These are phyloP conservation scores for Betta splendens DNA, from an alignment of 2,797 vertebrate genomes.

Conservation along the genomic window DNA sequence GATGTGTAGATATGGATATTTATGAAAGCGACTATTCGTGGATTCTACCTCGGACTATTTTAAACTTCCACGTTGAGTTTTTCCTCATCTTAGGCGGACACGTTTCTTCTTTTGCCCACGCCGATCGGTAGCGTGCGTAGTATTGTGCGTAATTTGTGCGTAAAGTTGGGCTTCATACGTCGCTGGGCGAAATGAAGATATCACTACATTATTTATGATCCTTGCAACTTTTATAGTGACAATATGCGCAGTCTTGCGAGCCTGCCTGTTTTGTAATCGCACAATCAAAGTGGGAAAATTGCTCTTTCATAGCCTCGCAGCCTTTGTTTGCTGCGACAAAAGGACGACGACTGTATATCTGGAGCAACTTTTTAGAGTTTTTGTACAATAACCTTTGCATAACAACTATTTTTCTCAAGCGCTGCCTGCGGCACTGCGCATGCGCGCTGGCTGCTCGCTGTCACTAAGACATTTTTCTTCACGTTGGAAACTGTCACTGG, in stretches of 20 bases:
- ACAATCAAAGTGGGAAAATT: slow-evolving; percentile 54
- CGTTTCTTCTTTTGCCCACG: slow-evolving; percentile 32
- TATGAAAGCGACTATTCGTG: slow-evolving; percentile 46
- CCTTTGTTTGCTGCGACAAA: slow-evolving; percentile 57
- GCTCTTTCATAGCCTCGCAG: slow-evolving; percentile 48
- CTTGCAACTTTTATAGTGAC: slow-evolving; percentile 59
- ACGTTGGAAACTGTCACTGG: slow-evolving; percentile 88
- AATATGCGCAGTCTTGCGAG: slow-evolving; percentile 41
- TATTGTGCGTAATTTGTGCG: slow-evolving; percentile 61
- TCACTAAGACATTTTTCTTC: slow-evolving; percentile 87
- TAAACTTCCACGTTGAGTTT: slow-evolving; percentile 50
- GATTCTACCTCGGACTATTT: slow-evolving; percentile 41
- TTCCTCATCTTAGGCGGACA: slow-evolving; percentile 22
- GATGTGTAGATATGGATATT: slow-evolving; percentile 58
- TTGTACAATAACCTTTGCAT: slow-evolving; percentile 82
- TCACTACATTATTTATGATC: slow-evolving; percentile 72
- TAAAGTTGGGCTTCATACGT: slow-evolving; percentile 43
- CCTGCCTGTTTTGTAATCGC: slow-evolving; percentile 52
- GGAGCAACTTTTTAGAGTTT: slow-evolving; percentile 75
- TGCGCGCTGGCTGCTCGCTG: slow-evolving; percentile 78
- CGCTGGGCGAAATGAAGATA: slow-evolving; percentile 62
- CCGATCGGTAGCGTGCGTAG: slow-evolving; percentile 52
- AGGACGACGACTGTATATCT: slow-evolving; percentile 53
- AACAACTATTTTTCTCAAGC: slow-evolving; percentile 75
- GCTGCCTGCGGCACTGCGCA: slow-evolving; percentile 79